Evolutionary conservation across 2,113 vertebrate genomes (phyloP), one percentile per base, ranked within the genome.

Genomic region (Rhegmatorhina hoffmannsi): DNA sequence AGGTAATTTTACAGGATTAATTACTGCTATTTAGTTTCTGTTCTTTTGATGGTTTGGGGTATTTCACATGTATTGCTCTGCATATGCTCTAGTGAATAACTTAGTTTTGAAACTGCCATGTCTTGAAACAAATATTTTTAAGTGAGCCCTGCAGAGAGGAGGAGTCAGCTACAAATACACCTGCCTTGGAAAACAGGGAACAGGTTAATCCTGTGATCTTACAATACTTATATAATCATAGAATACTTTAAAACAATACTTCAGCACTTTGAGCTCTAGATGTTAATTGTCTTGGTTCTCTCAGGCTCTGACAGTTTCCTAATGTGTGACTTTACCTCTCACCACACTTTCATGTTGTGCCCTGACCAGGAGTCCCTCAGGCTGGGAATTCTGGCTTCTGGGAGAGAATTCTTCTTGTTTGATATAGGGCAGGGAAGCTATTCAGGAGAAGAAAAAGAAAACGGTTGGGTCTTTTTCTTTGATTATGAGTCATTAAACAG

Each of bases 341-440:
- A 99, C 98, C 69, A 99, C 98, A 86, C 98, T 98, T 96, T 99
- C 99, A 76, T 99, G 98, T 53, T 98, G 98, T 63, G 98, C 98
- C 93, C 98, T 98, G 93, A 98, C 98, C 76, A 99, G 87, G 26
- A 99, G 97, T 72, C 99, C 98, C 59, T 99, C 98, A 19, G 98
- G 97, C 10, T 98, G 99, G 34, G 98, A 97, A 78, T 97, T 98
- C 58, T 98, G 98, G 62, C 98, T 98, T 85, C 98, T 97, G 28
- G 98, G 98, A 87, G 98, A 99, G 79, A 98, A 99, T 92, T 99
- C 98, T 91, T 99, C 99, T 94, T 99, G 99, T 85, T 99, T 99
- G 95, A 99, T 98, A 74, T 98, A 99, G 46, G 98, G 98, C 88
- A 98, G 94, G 72, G 98, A 77, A 87, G 96, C 98, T 97, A 56